Evolutionary conservation across 2,888 invertebrate genomes (phyloP), one percentile per base, ranked within the genome.

Genomic region (Eudasyphora cyanicolor): DNA sequence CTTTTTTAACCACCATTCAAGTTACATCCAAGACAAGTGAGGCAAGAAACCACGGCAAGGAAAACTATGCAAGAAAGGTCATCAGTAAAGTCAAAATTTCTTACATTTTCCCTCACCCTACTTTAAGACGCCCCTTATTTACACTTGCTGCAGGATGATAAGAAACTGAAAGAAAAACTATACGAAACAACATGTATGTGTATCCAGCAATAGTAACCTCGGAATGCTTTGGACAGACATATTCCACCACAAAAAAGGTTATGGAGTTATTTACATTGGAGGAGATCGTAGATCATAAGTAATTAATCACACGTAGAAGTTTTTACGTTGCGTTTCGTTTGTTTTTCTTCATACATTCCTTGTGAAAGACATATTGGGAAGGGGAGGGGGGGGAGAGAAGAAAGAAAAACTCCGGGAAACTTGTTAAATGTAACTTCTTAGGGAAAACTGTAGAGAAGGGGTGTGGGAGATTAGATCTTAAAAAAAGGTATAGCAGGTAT

Each of bases 51-150:
- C n/a, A n/a, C n/a, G n/a, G n/a, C n/a, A 32, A 32, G 8, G 32
- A 32, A 32, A 32, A 32, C n/a, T n/a, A 32, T 32, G 4, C 32
- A 32, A 32, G 32, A 32, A 4, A 32, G 5, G 8, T 8, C 32
- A 32, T 6, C n/a, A 49, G 19, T 17, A 49, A 49, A 49, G n/a
- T 49, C 10, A 45, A 45, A 45, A 3, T 45, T 45, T 45, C n/a
- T 45, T n/a, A n/a, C n/a, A n/a, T 32, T 49, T 49, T 49, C 12
- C 19, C 2, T 17, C 19, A 17, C n/a, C 4, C 19, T 49, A 8
- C 49, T 49, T 49, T 49, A 49, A 49, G 19, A 49, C 49, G 49
- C 49, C 49, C 49, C 49, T 49, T 49, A 49, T 49, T 49, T 49
- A 49, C 49, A 49, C 49, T 49, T 49, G 49, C 45, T 45, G 49